Evolutionary conservation across 1,140 invertebrate species (phyloP).

Genomic region (Papilio glaucus): DNA sequence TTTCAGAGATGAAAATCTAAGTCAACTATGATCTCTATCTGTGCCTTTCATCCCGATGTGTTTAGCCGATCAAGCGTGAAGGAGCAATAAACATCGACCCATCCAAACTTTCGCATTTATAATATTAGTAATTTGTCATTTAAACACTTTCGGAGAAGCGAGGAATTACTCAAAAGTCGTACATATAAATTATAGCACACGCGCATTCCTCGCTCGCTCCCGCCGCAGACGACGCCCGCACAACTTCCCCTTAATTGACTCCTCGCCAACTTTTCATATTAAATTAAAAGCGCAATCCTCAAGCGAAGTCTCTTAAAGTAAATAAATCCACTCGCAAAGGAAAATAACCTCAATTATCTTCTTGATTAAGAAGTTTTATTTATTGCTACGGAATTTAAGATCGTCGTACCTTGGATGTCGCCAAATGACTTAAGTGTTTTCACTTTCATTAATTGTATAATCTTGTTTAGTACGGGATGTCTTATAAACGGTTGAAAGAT

Average conservation of each 20-base stretch:
- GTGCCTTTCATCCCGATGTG: no score
- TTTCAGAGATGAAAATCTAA: no score
- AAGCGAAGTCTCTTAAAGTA: constrained; percentile 5
- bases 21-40: no score
- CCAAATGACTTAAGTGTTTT: background rate
- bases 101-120: no score
- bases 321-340: constrained; percentile 9
- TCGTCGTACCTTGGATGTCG: background rate
- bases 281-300: background rate
- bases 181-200: no score
- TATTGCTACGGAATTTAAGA: background rate
- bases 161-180: constrained; percentile 7
- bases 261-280: constrained; percentile 27
- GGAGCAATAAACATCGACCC: no score
- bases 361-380: constrained; percentile 18
- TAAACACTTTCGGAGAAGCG: background rate
- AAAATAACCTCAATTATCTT: constrained; percentile 9
- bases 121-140: no score
- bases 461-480: background rate
- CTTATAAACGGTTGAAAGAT: background rate
- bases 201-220: no score
- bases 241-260: constrained; percentile 1
- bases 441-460: background rate
- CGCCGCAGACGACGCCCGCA: background rate
- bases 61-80: no score